phyloP scores from a whole-genome alignment of 2,113 vertebrate genomes.

The Epinephelus cyanopodus region DNA sequence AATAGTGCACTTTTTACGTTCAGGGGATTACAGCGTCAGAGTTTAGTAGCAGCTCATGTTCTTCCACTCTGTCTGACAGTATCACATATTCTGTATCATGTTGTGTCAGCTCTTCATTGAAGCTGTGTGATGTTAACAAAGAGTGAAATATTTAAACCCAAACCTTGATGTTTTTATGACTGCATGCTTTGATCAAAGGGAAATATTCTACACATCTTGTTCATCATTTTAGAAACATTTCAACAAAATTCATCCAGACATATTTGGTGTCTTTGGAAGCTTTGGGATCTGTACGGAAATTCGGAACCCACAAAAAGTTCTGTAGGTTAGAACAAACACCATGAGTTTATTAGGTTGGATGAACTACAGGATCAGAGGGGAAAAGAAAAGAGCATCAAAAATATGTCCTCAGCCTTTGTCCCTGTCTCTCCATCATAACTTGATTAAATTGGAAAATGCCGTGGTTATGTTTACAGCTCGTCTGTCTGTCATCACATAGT shows the following conservation, averaged over 20 bases:
- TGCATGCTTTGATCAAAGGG: not conserved
- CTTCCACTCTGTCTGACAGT: not conserved
- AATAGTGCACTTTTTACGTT: not conserved
- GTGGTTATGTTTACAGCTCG: constrained; percentile 29
- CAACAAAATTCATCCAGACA: not conserved
- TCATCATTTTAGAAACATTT: not conserved
- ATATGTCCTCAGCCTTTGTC: not conserved
- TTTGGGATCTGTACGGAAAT: not conserved
- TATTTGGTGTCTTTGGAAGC: not conserved
- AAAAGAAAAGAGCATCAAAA: constrained; percentile 7
- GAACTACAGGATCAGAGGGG: not conserved
- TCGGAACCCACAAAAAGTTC: not conserved
- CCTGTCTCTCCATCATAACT: not conserved
- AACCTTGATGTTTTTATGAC: not conserved
- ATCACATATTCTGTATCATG: not conserved
- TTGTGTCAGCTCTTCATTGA: not conserved
- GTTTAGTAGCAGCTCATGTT: not conserved
- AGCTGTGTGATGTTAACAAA: not conserved
- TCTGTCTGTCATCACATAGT: constrained; percentile 58
- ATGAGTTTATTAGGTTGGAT: not conserved
- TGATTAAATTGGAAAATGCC: constrained; percentile 27
- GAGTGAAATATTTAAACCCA: not conserved
- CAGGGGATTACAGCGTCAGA: not conserved
- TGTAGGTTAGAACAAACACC: not conserved
- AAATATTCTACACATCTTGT: not conserved